Conservation (phyloP, 2,888 invertebrate species). For the Cryptocephalus moraei region DNA sequence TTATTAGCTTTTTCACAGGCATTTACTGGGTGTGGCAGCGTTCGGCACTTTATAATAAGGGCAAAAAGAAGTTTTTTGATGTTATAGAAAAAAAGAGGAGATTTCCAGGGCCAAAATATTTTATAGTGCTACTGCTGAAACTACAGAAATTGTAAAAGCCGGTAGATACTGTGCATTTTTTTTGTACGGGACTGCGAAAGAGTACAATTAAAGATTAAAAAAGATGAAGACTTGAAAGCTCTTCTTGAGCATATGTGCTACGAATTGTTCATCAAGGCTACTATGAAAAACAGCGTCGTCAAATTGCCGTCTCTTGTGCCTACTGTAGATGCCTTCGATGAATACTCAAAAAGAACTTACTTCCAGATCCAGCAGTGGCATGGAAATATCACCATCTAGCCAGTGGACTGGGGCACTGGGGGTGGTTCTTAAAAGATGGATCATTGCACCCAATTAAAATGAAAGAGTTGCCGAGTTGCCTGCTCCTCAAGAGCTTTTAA, state of each 20-base stretch:
- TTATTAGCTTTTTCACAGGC: no score
- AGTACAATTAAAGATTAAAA: neutral
- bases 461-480: no score
- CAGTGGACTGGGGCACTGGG: no score
- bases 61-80: no score
- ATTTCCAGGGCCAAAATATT: no score
- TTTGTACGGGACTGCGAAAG: constrained; percentile 1
- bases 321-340: neutral
- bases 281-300: neutral
- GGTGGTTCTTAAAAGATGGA: neutral
- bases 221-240: neutral
- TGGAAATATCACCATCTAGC: no score
- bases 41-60: no score
- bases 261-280: constrained; percentile 1
- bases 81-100: no score
- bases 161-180: constrained; percentile 1
- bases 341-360: neutral
- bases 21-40: no score
- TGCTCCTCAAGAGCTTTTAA: neutral
- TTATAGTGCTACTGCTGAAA: no score
- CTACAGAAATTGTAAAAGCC: neutral
- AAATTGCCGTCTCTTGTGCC: neutral
- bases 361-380: no score
- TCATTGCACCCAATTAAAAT: neutral
- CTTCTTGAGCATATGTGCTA: neutral